These are phyloP conservation scores for Prolemur simus DNA, from an alignment of 2,113 vertebrate genomes.

Conservation along the genomic window DNA sequence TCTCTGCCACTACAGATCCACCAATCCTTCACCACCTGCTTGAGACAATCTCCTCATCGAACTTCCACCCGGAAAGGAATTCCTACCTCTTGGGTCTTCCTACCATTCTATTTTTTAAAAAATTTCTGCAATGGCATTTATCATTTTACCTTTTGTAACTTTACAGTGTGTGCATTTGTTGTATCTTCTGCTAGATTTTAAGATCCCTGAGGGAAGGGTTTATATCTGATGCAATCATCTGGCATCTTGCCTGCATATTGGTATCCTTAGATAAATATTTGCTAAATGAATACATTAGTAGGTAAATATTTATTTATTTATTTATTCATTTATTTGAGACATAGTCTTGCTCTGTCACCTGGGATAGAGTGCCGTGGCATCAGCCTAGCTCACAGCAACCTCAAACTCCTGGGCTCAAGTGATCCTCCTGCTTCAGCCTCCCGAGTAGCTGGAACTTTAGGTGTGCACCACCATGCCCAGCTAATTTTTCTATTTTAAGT, in stretches of 20 bases:
- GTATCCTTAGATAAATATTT: background rate
- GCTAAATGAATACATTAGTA: background rate
- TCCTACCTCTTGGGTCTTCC: background rate
- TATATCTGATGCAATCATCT: background rate
- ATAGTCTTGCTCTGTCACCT: too few species aligned
- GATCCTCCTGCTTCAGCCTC: too few species aligned
- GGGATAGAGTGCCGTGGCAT: too few species aligned
- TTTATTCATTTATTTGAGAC: too few species aligned
- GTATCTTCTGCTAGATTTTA: constrained; percentile 1
- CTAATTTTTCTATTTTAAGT: too few species aligned
- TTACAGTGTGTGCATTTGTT: background rate
- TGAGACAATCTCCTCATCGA: background rate
- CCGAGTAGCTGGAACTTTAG: too few species aligned
- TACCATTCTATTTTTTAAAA: background rate
- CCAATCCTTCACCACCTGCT: background rate
- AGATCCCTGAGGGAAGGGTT: background rate
- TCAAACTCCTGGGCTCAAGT: too few species aligned
- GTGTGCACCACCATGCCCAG: too few species aligned
- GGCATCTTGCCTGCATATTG: background rate
- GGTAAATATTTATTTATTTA: background rate
- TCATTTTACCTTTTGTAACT: constrained; percentile 7
- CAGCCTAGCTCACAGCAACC: too few species aligned
- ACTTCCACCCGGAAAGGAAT: background rate
- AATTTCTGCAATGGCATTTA: background rate
- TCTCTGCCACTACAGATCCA: background rate